Evolutionary conservation across 2,797 vertebrate species (phyloP).

Genomic region (Vespertilio murinus): DNA sequence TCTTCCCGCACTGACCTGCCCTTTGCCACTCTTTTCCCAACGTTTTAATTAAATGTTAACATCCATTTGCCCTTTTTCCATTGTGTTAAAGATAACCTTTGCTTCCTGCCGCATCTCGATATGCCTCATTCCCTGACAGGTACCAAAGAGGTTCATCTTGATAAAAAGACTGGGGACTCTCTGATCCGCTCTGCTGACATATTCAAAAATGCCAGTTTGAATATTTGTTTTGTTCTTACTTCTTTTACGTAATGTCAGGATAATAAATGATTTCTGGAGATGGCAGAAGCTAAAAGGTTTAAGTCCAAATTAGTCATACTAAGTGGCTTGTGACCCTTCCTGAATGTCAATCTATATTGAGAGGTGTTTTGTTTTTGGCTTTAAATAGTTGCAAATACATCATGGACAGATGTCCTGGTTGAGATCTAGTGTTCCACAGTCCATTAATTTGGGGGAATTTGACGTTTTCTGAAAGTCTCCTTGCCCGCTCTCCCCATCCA

Average conservation of each 20-base stretch:
- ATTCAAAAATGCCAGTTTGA: slow-evolving; percentile 58
- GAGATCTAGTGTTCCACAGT: neutral
- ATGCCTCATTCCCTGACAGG: slow-evolving; percentile 65
- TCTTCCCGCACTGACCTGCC: slow-evolving; percentile 41
- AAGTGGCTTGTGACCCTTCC: slow-evolving; percentile 51
- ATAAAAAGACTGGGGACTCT: slow-evolving; percentile 61
- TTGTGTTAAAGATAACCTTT: slow-evolving; percentile 72
- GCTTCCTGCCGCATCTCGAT: slow-evolving; percentile 54
- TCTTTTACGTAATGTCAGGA: slow-evolving; percentile 49
- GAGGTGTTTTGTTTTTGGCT: neutral
- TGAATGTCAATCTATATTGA: neutral
- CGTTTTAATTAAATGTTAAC: slow-evolving; percentile 78
- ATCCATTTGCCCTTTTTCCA: slow-evolving; percentile 76
- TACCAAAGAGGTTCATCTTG: slow-evolving; percentile 39
- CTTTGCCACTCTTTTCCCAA: slow-evolving; percentile 62
- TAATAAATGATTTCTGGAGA: slow-evolving; percentile 72
- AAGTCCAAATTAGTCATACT: slow-evolving; percentile 58
- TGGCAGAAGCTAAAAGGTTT: slow-evolving; percentile 45
- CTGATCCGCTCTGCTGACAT: slow-evolving; percentile 45
- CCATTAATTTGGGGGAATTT: neutral
- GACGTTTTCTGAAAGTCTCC: neutral
- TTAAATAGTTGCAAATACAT: neutral
- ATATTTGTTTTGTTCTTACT: slow-evolving; percentile 65
- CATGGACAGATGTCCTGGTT: neutral
- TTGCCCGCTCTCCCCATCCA: neutral